A percentile compares a stretch with the other conserved stretches of the same genome.
Evolutionary conservation across 2,888 invertebrate species (phyloP).

Genomic region (Therioaphis trifolii): DNA sequence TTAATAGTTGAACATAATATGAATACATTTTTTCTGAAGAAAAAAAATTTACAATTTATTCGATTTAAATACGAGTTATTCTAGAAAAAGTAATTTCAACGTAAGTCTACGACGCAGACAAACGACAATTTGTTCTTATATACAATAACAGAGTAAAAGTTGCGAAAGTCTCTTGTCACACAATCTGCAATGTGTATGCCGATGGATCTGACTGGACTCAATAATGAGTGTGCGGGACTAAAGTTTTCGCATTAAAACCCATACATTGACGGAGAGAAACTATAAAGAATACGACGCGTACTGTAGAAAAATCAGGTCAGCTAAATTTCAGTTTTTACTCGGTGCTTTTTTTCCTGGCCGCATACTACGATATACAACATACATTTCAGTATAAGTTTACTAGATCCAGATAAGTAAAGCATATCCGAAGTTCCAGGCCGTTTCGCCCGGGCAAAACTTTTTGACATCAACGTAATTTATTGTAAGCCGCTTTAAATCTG

Average conservation of each 20-base stretch:
- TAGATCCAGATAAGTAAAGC: slow-evolving; percentile 50
- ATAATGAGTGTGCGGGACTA: slow-evolving; percentile 33
- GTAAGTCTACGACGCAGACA: neutral
- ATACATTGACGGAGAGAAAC: neutral
- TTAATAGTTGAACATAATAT: too few species aligned
- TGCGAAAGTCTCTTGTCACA: neutral
- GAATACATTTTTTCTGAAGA: too few species aligned
- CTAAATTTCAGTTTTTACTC: slow-evolving; percentile 29
- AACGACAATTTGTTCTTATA: neutral
- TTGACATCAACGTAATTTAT: slow-evolving; percentile 54
- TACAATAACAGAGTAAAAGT: neutral
- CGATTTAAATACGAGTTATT: neutral
- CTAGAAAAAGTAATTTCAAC: neutral
- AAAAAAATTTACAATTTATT: neutral
- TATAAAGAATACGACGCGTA: neutral
- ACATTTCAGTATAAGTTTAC: slow-evolving; percentile 30
- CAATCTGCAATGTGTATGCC: slow-evolving; percentile 22
- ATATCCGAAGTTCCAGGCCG: slow-evolving; percentile 52
- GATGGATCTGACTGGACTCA: slow-evolving; percentile 36
- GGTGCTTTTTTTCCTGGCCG: neutral
- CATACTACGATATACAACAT: neutral
- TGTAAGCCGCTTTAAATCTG: slow-evolving; percentile 45
- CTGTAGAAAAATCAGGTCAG: slow-evolving; percentile 16
- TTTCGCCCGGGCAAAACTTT: slow-evolving; percentile 48
- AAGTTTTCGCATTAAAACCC: slow-evolving; percentile 43